phyloP scores from a whole-genome alignment of 2,888 invertebrate genomes.

The Dicranocentrus wangi region DNA sequence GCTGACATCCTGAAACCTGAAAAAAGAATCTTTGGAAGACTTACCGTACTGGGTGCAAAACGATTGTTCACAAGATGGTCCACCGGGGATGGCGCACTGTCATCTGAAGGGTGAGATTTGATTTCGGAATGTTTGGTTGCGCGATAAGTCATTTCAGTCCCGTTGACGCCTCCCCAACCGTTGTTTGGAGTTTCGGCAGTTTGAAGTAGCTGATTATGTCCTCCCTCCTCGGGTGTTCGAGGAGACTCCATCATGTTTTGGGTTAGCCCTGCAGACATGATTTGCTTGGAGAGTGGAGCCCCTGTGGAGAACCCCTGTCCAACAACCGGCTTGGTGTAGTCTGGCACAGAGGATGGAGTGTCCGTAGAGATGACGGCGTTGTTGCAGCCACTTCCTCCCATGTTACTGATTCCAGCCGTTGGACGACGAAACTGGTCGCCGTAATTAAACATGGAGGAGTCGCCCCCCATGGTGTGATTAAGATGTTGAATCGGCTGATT shows the following conservation, averaged over 20 bases:
- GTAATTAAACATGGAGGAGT: conserved; percentile 14
- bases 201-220: conserved; percentile 4
- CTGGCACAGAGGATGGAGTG: conserved; percentile 23
- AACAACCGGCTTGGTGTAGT: conserved; percentile 38
- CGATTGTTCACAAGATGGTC: conserved; percentile 54
- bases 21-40: no score
- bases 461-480: conserved; percentile 22
- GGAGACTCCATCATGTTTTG: conserved; percentile 29
- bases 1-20: no score
- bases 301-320: conserved; percentile 26
- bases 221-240: conserved; percentile 27
- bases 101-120: conserved; percentile 43
- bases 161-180: conserved; percentile 24
- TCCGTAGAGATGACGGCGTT: conserved; percentile 13
- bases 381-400: conserved; percentile 28
- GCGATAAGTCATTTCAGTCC: conserved; percentile 6
- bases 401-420: conserved; percentile 1
- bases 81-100: conserved; percentile 60
- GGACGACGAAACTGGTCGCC: background rate
- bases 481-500: conserved; percentile 39
- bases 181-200: no score
- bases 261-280: conserved; percentile 31
- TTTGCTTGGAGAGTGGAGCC: conserved; percentile 34
- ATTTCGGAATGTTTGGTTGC: conserved; percentile 21
- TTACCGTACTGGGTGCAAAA: conserved; percentile 42